Conservation (phyloP, 2,888 invertebrate genomes). For the Myopa testacea region DNA sequence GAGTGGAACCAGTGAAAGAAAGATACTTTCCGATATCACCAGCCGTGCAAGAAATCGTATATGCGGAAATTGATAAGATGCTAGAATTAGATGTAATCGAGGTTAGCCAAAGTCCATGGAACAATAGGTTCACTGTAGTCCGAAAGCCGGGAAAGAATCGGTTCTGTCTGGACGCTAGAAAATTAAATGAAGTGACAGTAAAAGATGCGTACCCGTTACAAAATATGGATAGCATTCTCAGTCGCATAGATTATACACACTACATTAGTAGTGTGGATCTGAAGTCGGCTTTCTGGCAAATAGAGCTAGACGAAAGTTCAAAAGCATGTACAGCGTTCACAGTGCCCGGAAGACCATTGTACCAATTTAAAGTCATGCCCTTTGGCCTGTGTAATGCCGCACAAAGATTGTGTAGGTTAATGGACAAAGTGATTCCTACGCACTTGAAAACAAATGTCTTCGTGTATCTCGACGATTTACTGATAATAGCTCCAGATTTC, state of each 20-base stretch:
- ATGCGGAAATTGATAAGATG: too few species aligned
- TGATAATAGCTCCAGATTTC: neutral
- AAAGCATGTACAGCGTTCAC: slow-evolving; percentile 10
- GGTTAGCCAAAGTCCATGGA: too few species aligned
- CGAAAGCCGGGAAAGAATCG: too few species aligned
- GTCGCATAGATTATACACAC: slow-evolving; percentile 6
- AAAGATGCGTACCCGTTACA: slow-evolving; percentile 3
- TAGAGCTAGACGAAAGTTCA: neutral
- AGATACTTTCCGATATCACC: too few species aligned
- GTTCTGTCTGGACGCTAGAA: too few species aligned
- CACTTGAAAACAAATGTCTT: neutral
- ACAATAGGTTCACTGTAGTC: too few species aligned
- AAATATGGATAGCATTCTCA: neutral
- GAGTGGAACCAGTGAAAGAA: too few species aligned
- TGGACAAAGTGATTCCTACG: slow-evolving; percentile 9
- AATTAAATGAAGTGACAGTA: too few species aligned
- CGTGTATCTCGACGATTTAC: neutral
- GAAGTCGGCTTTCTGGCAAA: slow-evolving; percentile 20
- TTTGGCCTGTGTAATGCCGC: slow-evolving; percentile 22
- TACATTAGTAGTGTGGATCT: neutral
- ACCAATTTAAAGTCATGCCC: neutral
- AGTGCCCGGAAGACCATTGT: slow-evolving; percentile 5
- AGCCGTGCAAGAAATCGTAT: too few species aligned
- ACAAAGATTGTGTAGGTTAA: neutral
- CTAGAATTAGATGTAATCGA: too few species aligned